Percentiles rank a stretch among this genome's conserved stretches.
Evolutionary conservation across 2,113 vertebrate genomes (phyloP).

Genomic region (Tachysurus fulvidraco): DNA sequence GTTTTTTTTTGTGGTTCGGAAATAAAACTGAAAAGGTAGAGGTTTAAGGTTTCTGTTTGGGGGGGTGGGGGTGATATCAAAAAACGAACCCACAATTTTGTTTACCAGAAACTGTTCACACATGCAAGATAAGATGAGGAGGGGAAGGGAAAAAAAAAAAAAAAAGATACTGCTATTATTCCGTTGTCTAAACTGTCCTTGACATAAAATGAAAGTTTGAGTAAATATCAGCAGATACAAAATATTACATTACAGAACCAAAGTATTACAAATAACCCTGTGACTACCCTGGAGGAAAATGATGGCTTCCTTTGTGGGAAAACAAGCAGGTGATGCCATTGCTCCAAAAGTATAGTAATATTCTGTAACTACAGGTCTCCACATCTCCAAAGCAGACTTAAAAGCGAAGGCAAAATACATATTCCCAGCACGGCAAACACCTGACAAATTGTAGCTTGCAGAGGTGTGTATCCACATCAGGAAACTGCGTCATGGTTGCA

Average conservation of each 20-base stretch:
- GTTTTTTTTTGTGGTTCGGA: not conserved
- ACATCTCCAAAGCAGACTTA: not conserved
- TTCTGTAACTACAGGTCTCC: constrained; percentile 24
- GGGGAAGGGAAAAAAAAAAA: no score
- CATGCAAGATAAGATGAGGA: no score
- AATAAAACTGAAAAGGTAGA: not conserved
- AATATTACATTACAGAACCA: not conserved
- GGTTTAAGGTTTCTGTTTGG: not conserved
- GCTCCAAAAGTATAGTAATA: not conserved
- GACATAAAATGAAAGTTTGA: not conserved
- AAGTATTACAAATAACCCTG: not conserved
- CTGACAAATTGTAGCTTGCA: constrained; percentile 30
- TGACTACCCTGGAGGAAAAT: not conserved
- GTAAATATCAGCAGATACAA: not conserved
- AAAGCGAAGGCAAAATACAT: constrained; percentile 2
- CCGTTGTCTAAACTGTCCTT: not conserved
- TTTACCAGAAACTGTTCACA: not conserved
- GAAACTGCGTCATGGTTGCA: not conserved
- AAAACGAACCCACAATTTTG: not conserved
- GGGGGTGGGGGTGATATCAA: no score
- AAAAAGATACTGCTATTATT: not conserved
- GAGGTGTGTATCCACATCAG: not conserved
- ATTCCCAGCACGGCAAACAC: not conserved
- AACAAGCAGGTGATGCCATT: constrained; percentile 29
- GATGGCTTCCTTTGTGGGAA: not conserved